Evolutionary conservation across 2,797 vertebrate species (phyloP), one percentile per base, ranked within the genome.

Genomic region (Champsocephalus esox): DNA sequence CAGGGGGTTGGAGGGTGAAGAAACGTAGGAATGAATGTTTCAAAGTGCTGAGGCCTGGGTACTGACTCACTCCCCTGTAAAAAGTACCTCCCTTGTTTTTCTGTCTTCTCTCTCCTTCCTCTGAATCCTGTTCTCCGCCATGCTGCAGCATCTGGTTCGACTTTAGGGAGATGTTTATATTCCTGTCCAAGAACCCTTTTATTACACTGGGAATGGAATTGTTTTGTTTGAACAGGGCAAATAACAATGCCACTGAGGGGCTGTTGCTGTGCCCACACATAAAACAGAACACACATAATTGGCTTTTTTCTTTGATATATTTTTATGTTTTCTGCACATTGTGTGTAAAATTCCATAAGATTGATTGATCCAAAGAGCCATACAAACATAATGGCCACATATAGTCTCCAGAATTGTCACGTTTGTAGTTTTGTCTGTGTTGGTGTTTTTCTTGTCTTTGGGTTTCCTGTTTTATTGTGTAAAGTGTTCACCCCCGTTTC

Each of bases 91-190:
- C 74, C 87, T 94, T 94, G 92, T 93, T 94, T 90, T 92, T 87
- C 82, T 88, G 80, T 80, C 77, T 76, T 81, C 73, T 80, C 69
- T 73, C 75, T 85, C 70, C 46, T 24, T 81, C 54, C 70, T 72
- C 78, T 58, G 73, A 75, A 83, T 92, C 81, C 91, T 87, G 58
- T 24, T 16, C 87, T 67, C 78, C 66, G 73, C 81, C 86, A 77
- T 89, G 84, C 79, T 69, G 81, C 88, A 89, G 91, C 95, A 96
- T 96, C 95, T 96, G 95, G 93, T 96, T 96, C 90, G 85, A 92
- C 92, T 95, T 96, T 94, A 85, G 74, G 63, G 77, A 87, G 84
- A 93, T 95, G 93, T 95, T 95, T 95, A 92, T 93, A 92, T 91
- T 94, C 89, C 84, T 85, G 88, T 94, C 92, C 92, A 92, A 93